Evolutionary conservation across 2,113 vertebrate genomes (phyloP), one percentile per base, ranked within the genome.

Genomic region (Brienomyrus brachyistius): DNA sequence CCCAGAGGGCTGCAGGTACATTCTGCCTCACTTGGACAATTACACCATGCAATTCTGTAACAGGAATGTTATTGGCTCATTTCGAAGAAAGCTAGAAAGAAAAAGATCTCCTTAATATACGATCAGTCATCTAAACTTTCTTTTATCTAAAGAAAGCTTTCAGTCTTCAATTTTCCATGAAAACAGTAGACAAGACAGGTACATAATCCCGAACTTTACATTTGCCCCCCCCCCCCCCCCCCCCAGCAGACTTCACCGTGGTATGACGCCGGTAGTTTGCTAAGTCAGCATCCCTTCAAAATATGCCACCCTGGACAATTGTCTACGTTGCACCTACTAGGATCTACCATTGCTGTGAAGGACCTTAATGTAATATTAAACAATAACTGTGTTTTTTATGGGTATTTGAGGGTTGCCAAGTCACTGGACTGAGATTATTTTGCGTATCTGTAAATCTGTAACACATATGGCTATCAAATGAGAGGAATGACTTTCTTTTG

Each of bases 51-150:
- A 31, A 15, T 45, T 48, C 62, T 50, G 23, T 8, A 17, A 54
- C 54, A n/a, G 47, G 27, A 88, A 77, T 27, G 23, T 51, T n/a
- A 43, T 48, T 47, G 6, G 17, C 21, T 40, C 10, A 35, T 54
- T 87, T 56, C 15, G 5, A 21, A 54, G 27, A 21, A 59, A 40
- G 3, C 11, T 23, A 45, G 15, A 82, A 82, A 92, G 92, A 92
- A 82, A 17, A 90, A 87, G 48, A 50, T 45, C 82, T 84, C 5
- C 70, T 74, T 47, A 21, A 45, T 47, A 45, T 7, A 84, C 23
- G 17, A 45, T 10, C 27, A 23, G 5, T 43, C 9, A 50, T 86
- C 31, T 13, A 86, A 27, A 50, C 8, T 86, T 54, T 51, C 1
- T 86, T 52, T 10, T 48, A 23, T 5, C 5, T 10, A 86, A 86